Evolutionary conservation across 1,140 invertebrate genomes (phyloP).

Genomic region (Microplitis mediator): DNA sequence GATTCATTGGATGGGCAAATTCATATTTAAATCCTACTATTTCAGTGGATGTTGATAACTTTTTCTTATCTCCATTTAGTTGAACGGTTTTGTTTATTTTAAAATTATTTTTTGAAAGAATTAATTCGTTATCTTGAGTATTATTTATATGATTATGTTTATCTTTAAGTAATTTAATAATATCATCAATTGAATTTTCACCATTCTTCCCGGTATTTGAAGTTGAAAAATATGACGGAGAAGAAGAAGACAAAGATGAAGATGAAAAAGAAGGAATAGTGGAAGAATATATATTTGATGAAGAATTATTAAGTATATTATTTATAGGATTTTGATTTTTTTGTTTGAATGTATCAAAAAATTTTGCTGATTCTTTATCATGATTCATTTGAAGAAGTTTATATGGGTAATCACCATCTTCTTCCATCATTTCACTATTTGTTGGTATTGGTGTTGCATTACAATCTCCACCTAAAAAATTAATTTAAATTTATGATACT

Average conservation of each 20-base stretch:
- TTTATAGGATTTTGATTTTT: background rate
- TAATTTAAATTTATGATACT: too few relatives aligned
- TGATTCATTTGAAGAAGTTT: conserved; percentile 48
- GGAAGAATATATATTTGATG: background rate
- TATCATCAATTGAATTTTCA: background rate
- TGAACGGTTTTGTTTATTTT: conserved; percentile 24
- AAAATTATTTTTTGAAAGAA: conserved; percentile 16
- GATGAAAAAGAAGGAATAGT: too few relatives aligned
- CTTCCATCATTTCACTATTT: conserved; percentile 49
- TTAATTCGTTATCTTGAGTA: conserved; percentile 3
- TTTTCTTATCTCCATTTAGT: conserved; percentile 12
- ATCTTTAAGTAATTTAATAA: conserved; percentile 3
- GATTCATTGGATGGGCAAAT: conserved; percentile 12
- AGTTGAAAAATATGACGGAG: background rate
- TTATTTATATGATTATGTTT: background rate
- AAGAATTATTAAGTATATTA: background rate
- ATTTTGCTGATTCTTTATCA: conserved; percentile 35
- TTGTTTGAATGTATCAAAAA: conserved; percentile 41
- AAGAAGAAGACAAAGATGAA: too few relatives aligned
- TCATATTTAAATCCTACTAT: conserved; percentile 20
- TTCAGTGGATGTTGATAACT: conserved; percentile 28
- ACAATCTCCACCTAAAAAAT: conserved; percentile 52
- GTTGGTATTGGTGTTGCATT: conserved; percentile 43
- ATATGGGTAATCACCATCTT: conserved; percentile 54
- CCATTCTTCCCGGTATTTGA: background rate